Evolutionary conservation across 64 coral and sea anemone species (phyloP), one percentile per base, ranked within the genome.

Genomic region (Cladopsammia gracilis): DNA sequence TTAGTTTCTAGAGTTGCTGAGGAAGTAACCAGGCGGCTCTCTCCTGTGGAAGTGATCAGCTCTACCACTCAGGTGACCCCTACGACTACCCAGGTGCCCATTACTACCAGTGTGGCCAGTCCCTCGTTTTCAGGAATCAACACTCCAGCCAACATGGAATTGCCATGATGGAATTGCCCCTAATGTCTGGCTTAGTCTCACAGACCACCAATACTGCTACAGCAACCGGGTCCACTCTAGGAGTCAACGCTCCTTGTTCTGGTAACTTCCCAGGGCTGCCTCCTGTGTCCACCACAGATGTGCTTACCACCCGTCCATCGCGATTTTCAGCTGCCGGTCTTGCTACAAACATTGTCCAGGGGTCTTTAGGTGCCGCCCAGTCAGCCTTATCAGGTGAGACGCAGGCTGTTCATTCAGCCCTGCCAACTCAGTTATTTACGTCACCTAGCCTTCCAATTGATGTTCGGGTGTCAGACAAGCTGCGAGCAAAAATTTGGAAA

Each of bases 401-500:
- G 13, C 25, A 51, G 16, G 19, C 66, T 22, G 23, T 69, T 69
- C 20, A 69, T 69, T 1, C 20, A 8, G 22, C n/a, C 10, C 5
- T 25, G 9, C 66, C 66, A 0, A 7, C 7, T 10, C 50, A 51
- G 13, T 51, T 65, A 0, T 88, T 88, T 75, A 10, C 43, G 18
- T 94, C 92, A 4, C 20, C 56, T 5, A 82, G 66, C 10, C 44
- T 82, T 9, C 53, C 85, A 3, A 78, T 94, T 13, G 76, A 94
- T 62, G 46, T 75, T 2, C 25, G 68, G 7, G 76, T 94, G 5
- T n/a, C 52, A 5, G 46, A 57, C 9, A 94, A 94, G 58, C 10
- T 88, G 14, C 82, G 69, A 56, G 22, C 69, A 0, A 88, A 81
- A 43, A 94, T 94, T 19, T 89, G 85, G 85, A 56, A 64, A 11